Base-by-base conservation (phyloP, 2,888 invertebrate species). In the Catotricha subobsoleta region DNA sequence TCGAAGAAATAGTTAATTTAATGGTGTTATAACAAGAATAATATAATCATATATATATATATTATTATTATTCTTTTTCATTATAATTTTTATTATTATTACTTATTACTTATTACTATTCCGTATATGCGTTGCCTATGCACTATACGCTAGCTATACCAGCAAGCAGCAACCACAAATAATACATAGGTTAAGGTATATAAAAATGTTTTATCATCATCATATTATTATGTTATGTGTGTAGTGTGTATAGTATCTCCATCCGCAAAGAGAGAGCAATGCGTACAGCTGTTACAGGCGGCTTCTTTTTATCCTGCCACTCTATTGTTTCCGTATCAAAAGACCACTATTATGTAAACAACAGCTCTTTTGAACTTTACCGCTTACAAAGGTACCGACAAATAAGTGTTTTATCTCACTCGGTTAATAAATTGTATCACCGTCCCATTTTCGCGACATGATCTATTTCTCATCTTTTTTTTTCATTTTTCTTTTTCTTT, bases 271-370 rank as follows among this genome's bases (percentile, higher is more conserved):
- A 25, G 25, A 36, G 36, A 36, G 21, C 36, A 25, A 36, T 36
- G 36, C 36, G 36, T 36, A 36, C 39, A 39, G 35, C 41, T 41
- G 41, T 35, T 41, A 35, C 23, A 16, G 27, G 43, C 52, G 52
- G 50, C 51, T 48, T 53, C 57, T 60, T 48, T 61, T 60, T 57
- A 62, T 62, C 33, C 60, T 57, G 56, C 52, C 59, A 57, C 57
- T 60, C 62, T 62, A 62, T 62, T 69, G 69, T 64, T 51, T 62
- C 30, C 59, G 58, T 60, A 60, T 63, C 68, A 63, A 69, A 67
- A 70, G 71, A 69, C 71, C 71, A 69, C 70, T 70, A 72, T 72
- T 72, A 72, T 72, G 72, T 72, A 72, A 72, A 73, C 72, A 72
- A 68, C 68, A 67, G 64, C 66, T 54, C 65, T 66, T 72, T 72